A percentile compares a stretch with the other conserved stretches of the same genome.
phyloP scores from a whole-genome alignment of 1,140 invertebrate species.

The Eufriesea mexicana region DNA sequence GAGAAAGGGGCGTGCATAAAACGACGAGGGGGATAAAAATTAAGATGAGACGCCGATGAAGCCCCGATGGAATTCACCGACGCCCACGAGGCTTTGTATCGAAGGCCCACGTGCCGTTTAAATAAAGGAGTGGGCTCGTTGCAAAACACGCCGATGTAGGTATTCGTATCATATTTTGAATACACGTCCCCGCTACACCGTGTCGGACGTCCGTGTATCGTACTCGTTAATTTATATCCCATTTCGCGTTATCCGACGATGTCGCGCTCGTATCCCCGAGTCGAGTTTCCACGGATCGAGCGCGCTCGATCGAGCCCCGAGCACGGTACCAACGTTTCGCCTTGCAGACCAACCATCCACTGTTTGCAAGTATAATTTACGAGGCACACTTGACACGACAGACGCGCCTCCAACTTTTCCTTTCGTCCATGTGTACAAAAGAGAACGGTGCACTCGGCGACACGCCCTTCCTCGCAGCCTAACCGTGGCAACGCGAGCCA shows the following conservation, averaged over 20 bases:
- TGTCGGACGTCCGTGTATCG: too few species aligned
- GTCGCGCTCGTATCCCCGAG: too few species aligned
- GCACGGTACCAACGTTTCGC: too few species aligned
- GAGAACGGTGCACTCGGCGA: constrained; percentile 18
- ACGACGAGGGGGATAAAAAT: constrained; percentile 48
- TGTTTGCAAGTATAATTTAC: constrained; percentile 15
- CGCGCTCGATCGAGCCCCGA: too few species aligned
- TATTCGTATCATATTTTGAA: constrained; percentile 31
- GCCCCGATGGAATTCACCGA: constrained; percentile 50
- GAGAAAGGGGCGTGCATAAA: constrained; percentile 42
- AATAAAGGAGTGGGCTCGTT: constrained; percentile 45
- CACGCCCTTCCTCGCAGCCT: constrained; percentile 43
- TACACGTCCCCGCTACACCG: neutral
- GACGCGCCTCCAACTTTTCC: constrained; percentile 41
- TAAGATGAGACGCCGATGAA: constrained; percentile 46
- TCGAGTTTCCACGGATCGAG: neutral
- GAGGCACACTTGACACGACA: neutral
- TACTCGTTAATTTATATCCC: neutral
- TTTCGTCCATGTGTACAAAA: constrained; percentile 43
- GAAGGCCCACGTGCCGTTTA: constrained; percentile 30
- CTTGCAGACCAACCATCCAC: neutral
- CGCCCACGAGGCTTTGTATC: constrained; percentile 59
- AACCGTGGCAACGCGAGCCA: neutral
- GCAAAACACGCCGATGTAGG: constrained; percentile 29
- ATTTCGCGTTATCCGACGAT: too few species aligned